Evolutionary conservation across 1,140 invertebrate genomes (phyloP).

Genomic region (Anagrus nilaparvatae): DNA sequence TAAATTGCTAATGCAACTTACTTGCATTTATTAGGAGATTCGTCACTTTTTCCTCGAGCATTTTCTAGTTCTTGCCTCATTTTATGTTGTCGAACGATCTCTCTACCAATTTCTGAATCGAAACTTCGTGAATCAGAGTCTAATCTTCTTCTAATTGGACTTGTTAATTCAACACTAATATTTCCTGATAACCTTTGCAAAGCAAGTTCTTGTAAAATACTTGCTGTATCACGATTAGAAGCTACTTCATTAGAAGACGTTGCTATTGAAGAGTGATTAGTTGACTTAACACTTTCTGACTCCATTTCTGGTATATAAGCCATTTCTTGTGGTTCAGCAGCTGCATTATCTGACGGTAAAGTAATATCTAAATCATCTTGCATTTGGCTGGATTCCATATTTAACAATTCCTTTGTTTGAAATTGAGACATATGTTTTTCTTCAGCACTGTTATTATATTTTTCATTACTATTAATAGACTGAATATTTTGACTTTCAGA

Average conservation of each 20-base stretch:
- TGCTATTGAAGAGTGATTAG: no score
- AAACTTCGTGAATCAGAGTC: slow-evolving; percentile 37
- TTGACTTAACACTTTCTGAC: slow-evolving; percentile 27
- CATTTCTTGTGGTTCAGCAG: slow-evolving; percentile 33
- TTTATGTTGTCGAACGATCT: slow-evolving; percentile 42
- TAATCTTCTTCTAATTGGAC: slow-evolving; percentile 22
- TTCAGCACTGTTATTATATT: no score
- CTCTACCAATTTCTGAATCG: slow-evolving; percentile 47
- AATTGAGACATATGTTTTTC: no score
- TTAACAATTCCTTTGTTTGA: no score
- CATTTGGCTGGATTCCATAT: no score
- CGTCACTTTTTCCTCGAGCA: slow-evolving; percentile 30
- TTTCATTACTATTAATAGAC: no score
- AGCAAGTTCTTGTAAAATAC: slow-evolving; percentile 35
- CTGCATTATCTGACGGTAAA: slow-evolving; percentile 34
- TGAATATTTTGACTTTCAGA: no score
- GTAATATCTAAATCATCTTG: slow-evolving; percentile 26
- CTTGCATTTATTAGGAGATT: slow-evolving; percentile 14
- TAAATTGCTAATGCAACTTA: slow-evolving; percentile 7
- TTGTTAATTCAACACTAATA: slow-evolving; percentile 17
- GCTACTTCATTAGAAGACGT: background rate
- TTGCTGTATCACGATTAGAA: slow-evolving; percentile 32
- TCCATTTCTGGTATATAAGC: slow-evolving; percentile 34
- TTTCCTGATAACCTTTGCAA: slow-evolving; percentile 35
- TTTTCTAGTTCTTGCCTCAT: slow-evolving; percentile 43